Conservation (phyloP, 2,113 vertebrate species). For the zebrafish (Danio rerio) region DNA sequence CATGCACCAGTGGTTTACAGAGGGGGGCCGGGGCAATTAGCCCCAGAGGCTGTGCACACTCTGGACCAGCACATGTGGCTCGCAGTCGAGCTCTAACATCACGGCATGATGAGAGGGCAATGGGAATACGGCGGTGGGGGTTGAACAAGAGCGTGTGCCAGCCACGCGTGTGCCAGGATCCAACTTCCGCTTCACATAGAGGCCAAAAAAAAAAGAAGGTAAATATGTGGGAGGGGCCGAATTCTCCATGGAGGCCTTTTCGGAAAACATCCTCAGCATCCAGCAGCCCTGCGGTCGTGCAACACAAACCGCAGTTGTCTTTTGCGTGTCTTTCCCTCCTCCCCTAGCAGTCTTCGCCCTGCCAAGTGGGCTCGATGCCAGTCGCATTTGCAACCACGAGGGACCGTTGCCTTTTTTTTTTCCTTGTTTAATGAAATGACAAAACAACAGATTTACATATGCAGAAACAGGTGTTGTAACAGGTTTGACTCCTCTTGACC, state of each 20-base stretch:
- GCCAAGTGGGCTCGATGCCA: conserved; percentile 80
- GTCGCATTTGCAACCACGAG: conserved; percentile 82
- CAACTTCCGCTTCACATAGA: conserved; percentile 69
- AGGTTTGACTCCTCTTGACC: conserved; percentile 93
- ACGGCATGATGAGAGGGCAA: conserved; percentile 88
- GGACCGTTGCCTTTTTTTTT: conserved; percentile 74
- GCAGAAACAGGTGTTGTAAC: conserved; percentile 93
- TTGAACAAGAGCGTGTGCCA: conserved; percentile 72
- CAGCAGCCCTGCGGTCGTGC: conserved; percentile 67
- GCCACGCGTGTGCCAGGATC: conserved; percentile 81
- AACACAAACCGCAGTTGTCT: conserved; percentile 75
- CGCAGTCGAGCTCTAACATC: conserved; percentile 86
- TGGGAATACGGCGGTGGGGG: conserved; percentile 71
- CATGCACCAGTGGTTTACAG: conserved; percentile 70
- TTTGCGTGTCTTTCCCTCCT: conserved; percentile 56
- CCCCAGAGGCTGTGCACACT: conserved; percentile 87
- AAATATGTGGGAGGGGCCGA: background rate
- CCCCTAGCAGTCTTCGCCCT: conserved; percentile 66
- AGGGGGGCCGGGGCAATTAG: conserved; percentile 83
- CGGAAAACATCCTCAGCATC: conserved; percentile 78
- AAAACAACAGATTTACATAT: conserved; percentile 95
- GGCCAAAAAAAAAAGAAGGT: background rate
- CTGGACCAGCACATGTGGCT: conserved; percentile 84
- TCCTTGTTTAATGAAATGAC: conserved; percentile 89
- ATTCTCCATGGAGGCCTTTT: conserved; percentile 67